phyloP scores from a whole-genome alignment of 2,113 vertebrate species.

The Henicopernis longicauda region DNA sequence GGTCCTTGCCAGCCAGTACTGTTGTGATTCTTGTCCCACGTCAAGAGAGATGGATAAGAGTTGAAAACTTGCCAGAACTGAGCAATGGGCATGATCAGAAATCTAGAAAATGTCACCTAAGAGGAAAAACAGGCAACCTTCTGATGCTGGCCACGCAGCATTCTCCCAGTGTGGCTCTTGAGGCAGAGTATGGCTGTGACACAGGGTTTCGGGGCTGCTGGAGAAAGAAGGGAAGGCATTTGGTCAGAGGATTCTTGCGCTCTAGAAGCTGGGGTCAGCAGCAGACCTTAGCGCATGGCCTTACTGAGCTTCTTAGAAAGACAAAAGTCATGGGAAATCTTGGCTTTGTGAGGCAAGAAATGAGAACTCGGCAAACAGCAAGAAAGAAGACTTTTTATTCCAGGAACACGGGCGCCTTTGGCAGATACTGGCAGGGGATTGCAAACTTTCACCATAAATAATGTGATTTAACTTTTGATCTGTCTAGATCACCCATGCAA shows the following conservation, averaged over 20 bases:
- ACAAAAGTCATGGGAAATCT: background rate
- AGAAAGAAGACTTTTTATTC: background rate
- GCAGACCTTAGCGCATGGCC: background rate
- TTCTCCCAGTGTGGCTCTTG: background rate
- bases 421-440: background rate
- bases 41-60: background rate
- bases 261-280: background rate
- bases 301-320: background rate
- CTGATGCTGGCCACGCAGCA: background rate
- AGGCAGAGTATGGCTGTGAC: background rate
- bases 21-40: background rate
- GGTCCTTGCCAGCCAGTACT: background rate
- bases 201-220: background rate
- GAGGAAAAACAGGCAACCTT: background rate
- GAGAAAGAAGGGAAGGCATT: background rate
- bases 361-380: background rate
- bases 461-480: background rate
- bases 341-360: background rate
- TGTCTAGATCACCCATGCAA: slow-evolving; percentile 19
- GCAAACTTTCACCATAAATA: background rate
- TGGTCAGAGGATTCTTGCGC: background rate
- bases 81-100: background rate
- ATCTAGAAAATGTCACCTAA: background rate
- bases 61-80: background rate
- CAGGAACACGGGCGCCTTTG: rapidly evolving